Evolutionary conservation across 1,140 invertebrate genomes (phyloP).

Genomic region (Kradibia gibbosae): DNA sequence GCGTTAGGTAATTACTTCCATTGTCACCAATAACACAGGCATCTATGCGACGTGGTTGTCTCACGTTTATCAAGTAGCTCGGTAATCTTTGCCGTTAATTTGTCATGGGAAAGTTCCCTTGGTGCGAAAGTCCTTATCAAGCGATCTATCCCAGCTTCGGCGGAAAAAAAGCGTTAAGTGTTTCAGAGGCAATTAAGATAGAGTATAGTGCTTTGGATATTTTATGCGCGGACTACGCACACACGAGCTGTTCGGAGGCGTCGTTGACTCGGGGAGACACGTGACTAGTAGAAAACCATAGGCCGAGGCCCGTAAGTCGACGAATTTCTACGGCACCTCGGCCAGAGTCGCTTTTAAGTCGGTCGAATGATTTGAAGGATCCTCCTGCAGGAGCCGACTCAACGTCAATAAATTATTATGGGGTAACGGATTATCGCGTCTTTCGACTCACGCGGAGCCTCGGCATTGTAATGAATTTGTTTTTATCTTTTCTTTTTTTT

Average conservation of each 20-base stretch:
- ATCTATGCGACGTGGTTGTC: too few relatives aligned
- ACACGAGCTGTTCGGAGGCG: not conserved
- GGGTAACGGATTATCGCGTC: too few relatives aligned
- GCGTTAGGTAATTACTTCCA: not conserved
- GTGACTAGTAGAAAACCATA: not conserved
- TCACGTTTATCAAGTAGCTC: slow-evolving; percentile 9
- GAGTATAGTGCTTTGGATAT: not conserved
- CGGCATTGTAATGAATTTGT: too few relatives aligned
- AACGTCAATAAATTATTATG: not conserved
- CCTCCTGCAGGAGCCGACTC: not conserved
- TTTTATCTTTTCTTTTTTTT: too few relatives aligned
- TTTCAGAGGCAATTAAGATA: not conserved
- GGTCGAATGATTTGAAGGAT: not conserved
- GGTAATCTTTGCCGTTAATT: slow-evolving; percentile 12
- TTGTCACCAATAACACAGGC: slow-evolving; percentile 3
- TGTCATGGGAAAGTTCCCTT: slow-evolving; percentile 5
- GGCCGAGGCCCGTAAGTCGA: too few relatives aligned
- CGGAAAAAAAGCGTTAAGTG: not conserved
- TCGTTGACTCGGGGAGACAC: not conserved
- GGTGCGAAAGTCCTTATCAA: slow-evolving; percentile 6
- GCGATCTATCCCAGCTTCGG: not conserved
- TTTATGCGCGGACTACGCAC: not conserved
- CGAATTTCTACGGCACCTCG: too few relatives aligned
- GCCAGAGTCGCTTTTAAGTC: too few relatives aligned
- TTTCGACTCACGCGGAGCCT: too few relatives aligned